phyloP scores from a whole-genome alignment of 2,797 vertebrate genomes.

The Lycodopsis pacificus region DNA sequence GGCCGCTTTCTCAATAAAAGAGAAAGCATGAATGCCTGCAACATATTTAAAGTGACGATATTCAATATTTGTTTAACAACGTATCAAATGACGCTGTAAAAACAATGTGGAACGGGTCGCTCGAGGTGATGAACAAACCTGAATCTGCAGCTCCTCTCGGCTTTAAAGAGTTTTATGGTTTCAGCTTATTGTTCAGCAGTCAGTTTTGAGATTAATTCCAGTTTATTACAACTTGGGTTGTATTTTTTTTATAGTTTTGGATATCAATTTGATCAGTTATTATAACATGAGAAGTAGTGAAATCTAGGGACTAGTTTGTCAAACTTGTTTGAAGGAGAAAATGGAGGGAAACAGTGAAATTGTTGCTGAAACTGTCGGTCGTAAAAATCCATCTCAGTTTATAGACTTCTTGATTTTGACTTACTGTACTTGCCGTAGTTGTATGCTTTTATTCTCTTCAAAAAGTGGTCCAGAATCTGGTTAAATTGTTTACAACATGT shows the following conservation, averaged over 20 bases:
- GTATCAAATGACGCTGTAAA: background rate
- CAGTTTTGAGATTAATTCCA: background rate
- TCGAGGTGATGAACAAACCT: background rate
- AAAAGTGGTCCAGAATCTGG: background rate
- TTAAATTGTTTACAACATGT: background rate
- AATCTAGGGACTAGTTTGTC: background rate
- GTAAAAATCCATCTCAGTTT: conserved; percentile 13
- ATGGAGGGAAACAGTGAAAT: background rate
- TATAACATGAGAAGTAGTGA: background rate
- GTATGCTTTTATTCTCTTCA: background rate
- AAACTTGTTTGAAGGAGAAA: background rate
- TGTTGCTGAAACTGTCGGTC: background rate
- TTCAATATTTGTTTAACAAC: background rate
- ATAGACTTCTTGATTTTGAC: background rate
- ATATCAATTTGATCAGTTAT: background rate
- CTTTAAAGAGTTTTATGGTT: background rate
- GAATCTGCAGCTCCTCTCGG: background rate
- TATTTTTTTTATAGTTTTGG: conserved; percentile 33
- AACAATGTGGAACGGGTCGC: background rate
- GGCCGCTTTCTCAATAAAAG: conserved; percentile 17
- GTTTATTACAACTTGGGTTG: background rate
- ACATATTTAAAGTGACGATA: background rate
- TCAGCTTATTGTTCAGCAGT: background rate
- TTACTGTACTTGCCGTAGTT: background rate
- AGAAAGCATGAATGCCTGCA: conserved; percentile 17